Base-by-base conservation (phyloP, 64 coral and sea anemone genomes). In the Montipora cactus region DNA sequence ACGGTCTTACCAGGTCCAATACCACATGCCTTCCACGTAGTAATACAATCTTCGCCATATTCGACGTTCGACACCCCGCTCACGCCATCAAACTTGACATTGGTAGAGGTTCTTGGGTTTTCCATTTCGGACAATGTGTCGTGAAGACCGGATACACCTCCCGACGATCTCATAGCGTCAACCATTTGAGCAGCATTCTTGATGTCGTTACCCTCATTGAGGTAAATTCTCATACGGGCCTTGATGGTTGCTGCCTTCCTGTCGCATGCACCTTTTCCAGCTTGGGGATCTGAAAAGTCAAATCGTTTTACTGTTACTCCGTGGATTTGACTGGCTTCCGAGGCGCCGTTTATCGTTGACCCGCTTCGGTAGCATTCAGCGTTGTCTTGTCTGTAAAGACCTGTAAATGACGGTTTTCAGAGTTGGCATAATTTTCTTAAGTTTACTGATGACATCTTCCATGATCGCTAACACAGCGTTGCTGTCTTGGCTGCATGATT, bases 251-350 rank as follows among this genome's bases (percentile, higher is more conserved):
- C 90, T 18, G 67, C 76, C 57, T 92, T 83, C 25, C 79, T 81
- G 79, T 92, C 79, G 22, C 67, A 92, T 2, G 50, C 47, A 13
- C 90, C 79, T 84, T 92, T 92, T 23, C 90, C 79, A 51, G 67
- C 79, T 75, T 76, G 44, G 23, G 79, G 69, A 12, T 92, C 90
- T 47, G 90, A 92, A 49, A 92, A 92, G 67, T 92, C 69, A 57
- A 92, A 62, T 67, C 50, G 67, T 70, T 84, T 92, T 2, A 91
- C 25, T 12, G 74, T 37, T 23, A 90, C 76, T 79, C 77, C 77
- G 13, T 90, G 89, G 59, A 72, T 0, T 23, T 90, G 0, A 19
- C 53, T 16, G 19, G 58, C 73, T 16, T 78, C 28, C 22, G 51
- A 75, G 18, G 50, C 75, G n/a, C 71, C 80, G 19, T 67, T 55